Conservation (phyloP, 2,113 vertebrate genomes). For the Anhinga anhinga region DNA sequence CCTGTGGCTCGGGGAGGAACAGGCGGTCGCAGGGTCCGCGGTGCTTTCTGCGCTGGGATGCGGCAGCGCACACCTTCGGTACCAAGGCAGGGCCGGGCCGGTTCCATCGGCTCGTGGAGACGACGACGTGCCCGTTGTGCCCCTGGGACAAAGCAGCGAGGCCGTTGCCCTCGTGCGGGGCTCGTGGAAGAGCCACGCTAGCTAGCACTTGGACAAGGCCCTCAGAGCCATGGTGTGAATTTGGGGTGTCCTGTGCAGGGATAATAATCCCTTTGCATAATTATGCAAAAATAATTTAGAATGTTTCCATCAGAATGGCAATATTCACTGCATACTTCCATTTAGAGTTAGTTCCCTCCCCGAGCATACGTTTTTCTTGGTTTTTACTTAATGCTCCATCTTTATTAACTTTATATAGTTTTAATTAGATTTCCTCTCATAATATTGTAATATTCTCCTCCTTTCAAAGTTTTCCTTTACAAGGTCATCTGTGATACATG, state of each 20-base stretch:
- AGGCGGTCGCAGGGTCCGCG: accelerated
- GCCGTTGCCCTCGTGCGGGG: accelerated
- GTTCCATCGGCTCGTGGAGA: too few species aligned
- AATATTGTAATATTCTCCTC: background rate
- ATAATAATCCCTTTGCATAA: too few species aligned
- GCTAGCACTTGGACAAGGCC: too few species aligned
- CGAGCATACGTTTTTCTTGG: background rate
- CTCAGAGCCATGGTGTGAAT: too few species aligned
- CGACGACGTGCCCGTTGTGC: accelerated
- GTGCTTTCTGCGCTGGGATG: background rate
- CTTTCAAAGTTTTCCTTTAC: background rate
- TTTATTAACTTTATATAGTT: constrained; percentile 36
- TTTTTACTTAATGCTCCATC: constrained; percentile 16
- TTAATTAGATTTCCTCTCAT: constrained; percentile 47
- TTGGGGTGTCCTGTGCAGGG: too few species aligned
- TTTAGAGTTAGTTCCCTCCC: background rate
- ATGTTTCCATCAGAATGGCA: background rate
- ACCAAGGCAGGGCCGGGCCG: accelerated
- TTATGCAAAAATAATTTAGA: constrained; percentile 5
- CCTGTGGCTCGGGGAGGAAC: background rate
- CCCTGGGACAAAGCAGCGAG: accelerated
- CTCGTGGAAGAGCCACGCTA: background rate
- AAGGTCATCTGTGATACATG: constrained; percentile 28
- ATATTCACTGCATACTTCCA: background rate
- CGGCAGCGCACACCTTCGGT: accelerated